Percentiles rank a stretch among this genome's conserved stretches.
Conservation (phyloP, 2,888 invertebrate species). For the Stenchaetothrips biformis region DNA sequence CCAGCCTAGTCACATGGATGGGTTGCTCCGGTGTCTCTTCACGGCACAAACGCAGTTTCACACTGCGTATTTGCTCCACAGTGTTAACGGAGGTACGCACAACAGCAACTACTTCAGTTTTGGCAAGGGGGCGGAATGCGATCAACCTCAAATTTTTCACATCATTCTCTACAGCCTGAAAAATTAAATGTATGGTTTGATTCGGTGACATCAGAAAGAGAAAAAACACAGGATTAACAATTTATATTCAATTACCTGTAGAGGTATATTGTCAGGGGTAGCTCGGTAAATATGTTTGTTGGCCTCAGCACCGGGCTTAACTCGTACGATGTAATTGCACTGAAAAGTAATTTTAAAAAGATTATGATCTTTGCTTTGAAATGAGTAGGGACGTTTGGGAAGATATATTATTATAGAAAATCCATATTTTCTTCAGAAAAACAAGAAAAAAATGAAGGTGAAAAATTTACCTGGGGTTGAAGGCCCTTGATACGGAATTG, state of each 20-base stretch:
- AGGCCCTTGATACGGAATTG: conserved; percentile 86
- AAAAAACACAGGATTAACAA: not conserved
- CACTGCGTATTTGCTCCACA: conserved; percentile 65
- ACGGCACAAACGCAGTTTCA: conserved; percentile 63
- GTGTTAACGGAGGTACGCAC: conserved; percentile 50
- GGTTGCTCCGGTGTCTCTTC: conserved; percentile 65
- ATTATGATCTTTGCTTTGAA: conserved; percentile 27
- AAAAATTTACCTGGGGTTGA: conserved; percentile 54
- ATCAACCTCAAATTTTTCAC: conserved; percentile 65
- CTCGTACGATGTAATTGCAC: conserved; percentile 51
- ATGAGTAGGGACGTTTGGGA: not conserved
- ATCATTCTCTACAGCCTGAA: conserved; percentile 54
- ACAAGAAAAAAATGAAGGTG: conserved; percentile 48
- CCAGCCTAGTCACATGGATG: conserved; percentile 59
- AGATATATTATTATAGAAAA: conserved; percentile 39
- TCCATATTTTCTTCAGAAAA: conserved; percentile 43
- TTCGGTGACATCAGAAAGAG: not conserved
- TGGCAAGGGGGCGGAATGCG: conserved; percentile 65
- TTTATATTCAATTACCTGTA: conserved; percentile 44
- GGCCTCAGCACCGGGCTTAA: conserved; percentile 50
- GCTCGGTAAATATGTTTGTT: conserved; percentile 54
- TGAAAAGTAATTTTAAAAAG: conserved; percentile 38
- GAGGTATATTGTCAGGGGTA: conserved; percentile 50
- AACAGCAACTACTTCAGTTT: conserved; percentile 59
- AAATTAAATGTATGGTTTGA: conserved; percentile 27